Conservation (phyloP, 2,888 invertebrate genomes). For the Pristionchus maxplancki region DNA sequence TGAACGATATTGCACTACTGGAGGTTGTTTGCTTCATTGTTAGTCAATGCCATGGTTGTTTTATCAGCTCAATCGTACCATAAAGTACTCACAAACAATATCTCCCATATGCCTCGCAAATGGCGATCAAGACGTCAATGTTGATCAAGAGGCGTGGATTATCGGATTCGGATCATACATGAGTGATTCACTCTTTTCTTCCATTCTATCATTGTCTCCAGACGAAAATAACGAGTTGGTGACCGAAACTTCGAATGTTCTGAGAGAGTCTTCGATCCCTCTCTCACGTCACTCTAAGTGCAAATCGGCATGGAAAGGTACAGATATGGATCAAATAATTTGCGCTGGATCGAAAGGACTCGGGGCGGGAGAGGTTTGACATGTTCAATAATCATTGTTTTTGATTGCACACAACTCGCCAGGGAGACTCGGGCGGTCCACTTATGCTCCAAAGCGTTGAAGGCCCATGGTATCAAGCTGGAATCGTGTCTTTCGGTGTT, state of each 20-base stretch:
- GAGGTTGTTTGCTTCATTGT: too few relatives aligned
- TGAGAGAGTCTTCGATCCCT: background rate
- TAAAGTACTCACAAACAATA: background rate
- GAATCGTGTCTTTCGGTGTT: slow-evolving; percentile 44
- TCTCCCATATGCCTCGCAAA: background rate
- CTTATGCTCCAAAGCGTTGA: slow-evolving; percentile 18
- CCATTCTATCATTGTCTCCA: background rate
- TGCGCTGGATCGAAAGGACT: background rate
- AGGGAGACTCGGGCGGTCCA: slow-evolving; percentile 52
- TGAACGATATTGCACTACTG: background rate
- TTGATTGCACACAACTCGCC: too few relatives aligned
- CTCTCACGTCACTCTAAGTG: background rate
- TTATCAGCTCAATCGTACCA: background rate
- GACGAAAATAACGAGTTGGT: background rate
- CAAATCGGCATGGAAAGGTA: background rate
- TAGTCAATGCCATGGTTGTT: too few relatives aligned
- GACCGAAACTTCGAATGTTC: background rate
- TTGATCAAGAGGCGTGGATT: slow-evolving; percentile 1
- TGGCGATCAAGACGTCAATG: background rate
- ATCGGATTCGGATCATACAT: slow-evolving; percentile 8
- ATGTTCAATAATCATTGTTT: slow-evolving; percentile 4
- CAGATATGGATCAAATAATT: background rate
- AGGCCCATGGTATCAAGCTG: slow-evolving; percentile 46
- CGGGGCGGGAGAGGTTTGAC: slow-evolving; percentile 3
- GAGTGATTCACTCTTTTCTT: background rate